phyloP scores from a whole-genome alignment of 2,888 invertebrate genomes.

The Charanyca ferruginea region DNA sequence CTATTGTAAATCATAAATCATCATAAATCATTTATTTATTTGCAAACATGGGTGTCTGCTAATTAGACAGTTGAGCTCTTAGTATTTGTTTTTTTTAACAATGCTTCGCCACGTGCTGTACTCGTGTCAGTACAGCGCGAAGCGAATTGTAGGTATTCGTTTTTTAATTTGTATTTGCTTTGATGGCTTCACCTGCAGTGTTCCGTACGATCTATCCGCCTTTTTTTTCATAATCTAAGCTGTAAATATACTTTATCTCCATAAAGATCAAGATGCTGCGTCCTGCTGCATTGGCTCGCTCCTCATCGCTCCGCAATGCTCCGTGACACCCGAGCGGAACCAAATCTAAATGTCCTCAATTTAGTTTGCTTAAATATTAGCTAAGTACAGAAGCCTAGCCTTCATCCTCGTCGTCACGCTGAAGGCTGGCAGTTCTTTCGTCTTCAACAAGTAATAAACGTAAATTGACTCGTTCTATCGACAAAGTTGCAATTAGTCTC shows the following conservation, averaged over 20 bases:
- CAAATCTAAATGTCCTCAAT: slow-evolving; percentile 63
- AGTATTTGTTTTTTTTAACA: no score
- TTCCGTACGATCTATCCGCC: no score
- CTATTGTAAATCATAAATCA: no score
- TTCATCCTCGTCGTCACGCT: slow-evolving; percentile 49
- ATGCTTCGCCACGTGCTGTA: no score
- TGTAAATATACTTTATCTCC: slow-evolving; percentile 1
- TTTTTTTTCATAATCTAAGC: no score
- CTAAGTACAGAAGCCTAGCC: slow-evolving; percentile 56
- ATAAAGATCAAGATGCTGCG: slow-evolving; percentile 19
- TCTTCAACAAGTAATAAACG: slow-evolving; percentile 18
- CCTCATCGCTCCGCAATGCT: slow-evolving; percentile 23
- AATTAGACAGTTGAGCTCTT: no score
- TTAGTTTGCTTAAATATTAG: slow-evolving; percentile 57
- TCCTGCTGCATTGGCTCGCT: slow-evolving; percentile 24
- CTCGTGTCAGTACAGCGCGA: no score
- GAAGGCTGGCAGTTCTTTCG: slow-evolving; percentile 49
- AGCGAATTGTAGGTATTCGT: no score
- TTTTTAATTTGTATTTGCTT: no score
- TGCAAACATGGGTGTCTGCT: no score
- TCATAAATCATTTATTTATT: no score
- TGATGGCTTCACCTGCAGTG: no score
- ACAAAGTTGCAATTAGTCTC: slow-evolving; percentile 25
- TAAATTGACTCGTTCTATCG: slow-evolving; percentile 25
- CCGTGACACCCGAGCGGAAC: slow-evolving; percentile 61